Evolutionary conservation across 2,113 vertebrate species (phyloP).

Genomic region (Ammospiza nelsoni): DNA sequence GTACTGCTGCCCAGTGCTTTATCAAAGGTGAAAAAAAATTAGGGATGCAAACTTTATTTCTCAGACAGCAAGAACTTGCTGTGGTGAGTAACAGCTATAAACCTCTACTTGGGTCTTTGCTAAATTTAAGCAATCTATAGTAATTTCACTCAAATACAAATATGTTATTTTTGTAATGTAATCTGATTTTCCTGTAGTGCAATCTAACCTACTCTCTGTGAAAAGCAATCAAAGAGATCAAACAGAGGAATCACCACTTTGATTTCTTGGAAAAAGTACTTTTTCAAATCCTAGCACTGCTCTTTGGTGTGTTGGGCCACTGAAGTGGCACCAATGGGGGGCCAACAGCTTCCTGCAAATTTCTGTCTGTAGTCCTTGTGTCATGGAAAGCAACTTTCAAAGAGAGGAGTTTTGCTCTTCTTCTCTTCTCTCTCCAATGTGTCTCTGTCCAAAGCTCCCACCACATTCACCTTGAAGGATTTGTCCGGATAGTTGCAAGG

Average conservation of each 20-base stretch:
- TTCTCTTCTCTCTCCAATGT: background rate
- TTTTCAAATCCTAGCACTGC: background rate
- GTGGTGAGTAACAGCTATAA: background rate
- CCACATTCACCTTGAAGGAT: background rate
- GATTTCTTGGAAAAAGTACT: background rate
- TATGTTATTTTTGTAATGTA: background rate
- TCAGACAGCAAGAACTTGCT: background rate
- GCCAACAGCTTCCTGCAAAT: background rate
- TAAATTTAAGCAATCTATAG: background rate
- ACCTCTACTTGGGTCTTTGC: background rate
- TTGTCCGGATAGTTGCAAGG: background rate
- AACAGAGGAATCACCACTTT: background rate
- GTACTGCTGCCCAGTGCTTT: background rate
- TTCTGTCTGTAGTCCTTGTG: background rate
- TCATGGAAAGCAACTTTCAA: background rate
- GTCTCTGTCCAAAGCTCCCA: background rate
- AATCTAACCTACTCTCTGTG: background rate
- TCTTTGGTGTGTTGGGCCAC: background rate
- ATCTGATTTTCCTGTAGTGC: background rate
- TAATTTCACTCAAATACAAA: background rate
- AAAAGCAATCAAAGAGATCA: background rate
- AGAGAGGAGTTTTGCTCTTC: background rate
- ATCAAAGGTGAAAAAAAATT: background rate
- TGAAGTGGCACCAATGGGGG: background rate
- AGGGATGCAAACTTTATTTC: background rate